A percentile compares a stretch with the other conserved stretches of the same genome.
These are phyloP conservation scores for Acronicta aceris DNA, from an alignment of 2,888 invertebrate genomes.

Conservation along the genomic window DNA sequence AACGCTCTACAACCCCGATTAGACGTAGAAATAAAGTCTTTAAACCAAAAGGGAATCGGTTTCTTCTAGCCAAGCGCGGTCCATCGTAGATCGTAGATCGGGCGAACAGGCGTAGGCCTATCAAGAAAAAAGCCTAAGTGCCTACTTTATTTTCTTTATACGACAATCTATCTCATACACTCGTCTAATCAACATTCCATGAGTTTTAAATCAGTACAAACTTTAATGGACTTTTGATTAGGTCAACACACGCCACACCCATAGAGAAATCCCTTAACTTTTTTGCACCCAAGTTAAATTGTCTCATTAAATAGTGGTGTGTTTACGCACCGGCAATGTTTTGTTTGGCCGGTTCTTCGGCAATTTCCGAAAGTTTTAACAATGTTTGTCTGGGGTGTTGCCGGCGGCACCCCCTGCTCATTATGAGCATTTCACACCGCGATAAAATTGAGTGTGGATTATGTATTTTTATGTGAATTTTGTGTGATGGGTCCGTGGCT, in stretches of 20 bases:
- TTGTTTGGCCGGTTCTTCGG: constrained; percentile 20
- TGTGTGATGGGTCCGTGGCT: not conserved
- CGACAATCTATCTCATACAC: too few species aligned
- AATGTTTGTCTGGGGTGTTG: constrained; percentile 36
- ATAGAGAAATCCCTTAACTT: constrained; percentile 1
- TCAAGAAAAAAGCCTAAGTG: too few species aligned
- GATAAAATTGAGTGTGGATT: constrained; percentile 18
- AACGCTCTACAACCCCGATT: too few species aligned
- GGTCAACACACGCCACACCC: constrained; percentile 1
- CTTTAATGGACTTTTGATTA: constrained; percentile 16
- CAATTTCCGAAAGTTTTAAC: constrained; percentile 33
- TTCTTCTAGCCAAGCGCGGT: too few species aligned
- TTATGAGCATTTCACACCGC: constrained; percentile 17
- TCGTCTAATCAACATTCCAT: too few species aligned
- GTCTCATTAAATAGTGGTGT: constrained; percentile 44
- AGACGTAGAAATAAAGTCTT: too few species aligned
- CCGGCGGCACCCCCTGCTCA: constrained; percentile 19
- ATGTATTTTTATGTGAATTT: constrained; percentile 22
- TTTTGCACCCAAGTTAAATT: constrained; percentile 43
- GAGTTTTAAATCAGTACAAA: not conserved
- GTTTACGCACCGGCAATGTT: constrained; percentile 19
- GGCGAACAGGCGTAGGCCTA: too few species aligned
- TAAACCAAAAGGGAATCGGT: too few species aligned
- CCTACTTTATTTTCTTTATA: too few species aligned
- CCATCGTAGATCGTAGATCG: too few species aligned